Percentiles rank a stretch among this genome's conserved stretches.
These are phyloP conservation scores for Jacana jacana DNA, from an alignment of 2,113 vertebrate genomes.

Conservation along the genomic window DNA sequence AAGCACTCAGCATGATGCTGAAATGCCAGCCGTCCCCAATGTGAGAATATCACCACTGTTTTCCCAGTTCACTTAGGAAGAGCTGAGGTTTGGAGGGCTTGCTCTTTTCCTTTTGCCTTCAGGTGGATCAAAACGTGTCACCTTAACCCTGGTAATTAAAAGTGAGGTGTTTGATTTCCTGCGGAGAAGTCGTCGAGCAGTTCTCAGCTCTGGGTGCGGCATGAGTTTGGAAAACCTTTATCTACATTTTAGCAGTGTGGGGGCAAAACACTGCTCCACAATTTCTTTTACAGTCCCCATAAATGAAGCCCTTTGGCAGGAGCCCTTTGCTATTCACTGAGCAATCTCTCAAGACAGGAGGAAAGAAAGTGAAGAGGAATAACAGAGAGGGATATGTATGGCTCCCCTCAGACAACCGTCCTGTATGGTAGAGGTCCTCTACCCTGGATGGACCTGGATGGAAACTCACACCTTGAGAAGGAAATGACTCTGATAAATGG, in stretches of 20 bases:
- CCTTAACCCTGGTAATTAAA: neutral
- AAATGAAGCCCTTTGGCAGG: neutral
- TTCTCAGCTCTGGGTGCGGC: neutral
- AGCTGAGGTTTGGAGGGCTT: neutral
- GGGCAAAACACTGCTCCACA: neutral
- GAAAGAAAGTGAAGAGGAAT: neutral
- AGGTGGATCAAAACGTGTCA: neutral
- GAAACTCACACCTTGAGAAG: neutral
- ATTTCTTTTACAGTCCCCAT: neutral
- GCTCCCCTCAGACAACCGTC: neutral
- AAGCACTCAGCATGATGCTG: accelerated
- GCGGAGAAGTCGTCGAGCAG: neutral
- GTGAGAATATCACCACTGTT: accelerated
- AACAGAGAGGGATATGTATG: neutral
- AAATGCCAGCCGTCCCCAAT: accelerated
- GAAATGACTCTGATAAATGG: neutral
- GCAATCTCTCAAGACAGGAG: neutral
- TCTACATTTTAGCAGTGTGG: neutral
- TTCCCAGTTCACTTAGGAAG: neutral
- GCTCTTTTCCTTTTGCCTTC: neutral
- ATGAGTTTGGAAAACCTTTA: neutral
- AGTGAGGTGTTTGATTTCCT: neutral
- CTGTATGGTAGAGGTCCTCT: neutral
- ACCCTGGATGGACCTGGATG: neutral
- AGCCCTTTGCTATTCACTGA: neutral